Evolutionary conservation across 2,113 vertebrate species (phyloP), one percentile per base, ranked within the genome.

Genomic region (Oreochromis spilurus): DNA sequence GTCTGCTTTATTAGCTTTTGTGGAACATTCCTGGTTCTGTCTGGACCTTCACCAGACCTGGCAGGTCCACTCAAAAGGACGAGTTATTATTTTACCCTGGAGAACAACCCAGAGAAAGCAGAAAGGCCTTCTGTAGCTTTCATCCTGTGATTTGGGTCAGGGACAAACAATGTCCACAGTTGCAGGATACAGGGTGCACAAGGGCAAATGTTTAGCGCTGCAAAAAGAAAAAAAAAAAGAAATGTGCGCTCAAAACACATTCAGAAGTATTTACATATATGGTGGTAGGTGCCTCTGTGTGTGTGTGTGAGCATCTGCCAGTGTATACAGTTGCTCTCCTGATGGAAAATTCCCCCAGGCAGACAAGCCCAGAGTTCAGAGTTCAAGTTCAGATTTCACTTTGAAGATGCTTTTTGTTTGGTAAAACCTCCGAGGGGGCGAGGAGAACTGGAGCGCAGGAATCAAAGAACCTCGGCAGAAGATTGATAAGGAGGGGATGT

Each of bases 1-100:
- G 94, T 88, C 87, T 88, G 87, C 92, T 95, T 96, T 95, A 95
- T 94, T 96, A 93, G 92, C 91, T 91, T 91, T 94, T 92, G 86
- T 95, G 94, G 89, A 95, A 94, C 88, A 92, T 95, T 93, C 92
- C 89, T 79, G 40, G 91, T 94, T 93, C 85, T 90, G 91, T 92
- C 92, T 92, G 91, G 91, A 91, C 87, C 91, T 91, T 94, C 83
- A 81, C 52, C 57, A 89, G 88, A 84, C 88, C 93, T 91, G 90
- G 92, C 92, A 91, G 84, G 85, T 95, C 89, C 88, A 93, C 92
- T 45, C 88, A 81, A 65, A 79, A 93, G 93, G 93, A 94, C 82
- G 58, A 90, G 89, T 93, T 90, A 92, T 91, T 89, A 90, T 92
- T 94, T 87, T 91, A 87, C 91, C 87, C 89, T 50, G 85, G 82